These are phyloP conservation scores for Chrysotoxum bicinctum DNA, from an alignment of 2,888 invertebrate species.

Conservation along the genomic window DNA sequence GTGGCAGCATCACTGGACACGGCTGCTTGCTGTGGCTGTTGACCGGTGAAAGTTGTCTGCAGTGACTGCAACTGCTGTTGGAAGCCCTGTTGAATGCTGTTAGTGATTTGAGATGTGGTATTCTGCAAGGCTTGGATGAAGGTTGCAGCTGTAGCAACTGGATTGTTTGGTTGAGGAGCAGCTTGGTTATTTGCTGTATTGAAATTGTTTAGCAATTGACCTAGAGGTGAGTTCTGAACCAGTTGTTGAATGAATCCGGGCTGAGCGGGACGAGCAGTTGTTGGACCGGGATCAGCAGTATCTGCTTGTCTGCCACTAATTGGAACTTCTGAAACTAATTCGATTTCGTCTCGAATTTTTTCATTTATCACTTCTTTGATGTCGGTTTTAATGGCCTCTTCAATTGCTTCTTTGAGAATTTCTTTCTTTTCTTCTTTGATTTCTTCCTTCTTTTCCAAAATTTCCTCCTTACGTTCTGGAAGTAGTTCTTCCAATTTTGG, in stretches of 20 bases:
- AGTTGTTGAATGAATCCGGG: constrained; percentile 65
- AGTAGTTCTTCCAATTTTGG: constrained; percentile 20
- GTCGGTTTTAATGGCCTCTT: too few relatives aligned
- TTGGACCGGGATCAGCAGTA: constrained; percentile 47
- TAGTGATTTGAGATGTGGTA: constrained; percentile 62
- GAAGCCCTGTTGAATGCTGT: constrained; percentile 65
- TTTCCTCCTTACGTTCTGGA: constrained; percentile 34
- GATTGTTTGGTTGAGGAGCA: constrained; percentile 56
- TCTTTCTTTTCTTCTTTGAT: constrained; percentile 33
- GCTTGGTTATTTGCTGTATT: constrained; percentile 55
- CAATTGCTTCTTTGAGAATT: constrained; percentile 36
- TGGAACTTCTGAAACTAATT: constrained; percentile 18
- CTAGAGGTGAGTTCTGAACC: constrained; percentile 77
- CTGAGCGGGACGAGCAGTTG: constrained; percentile 62
- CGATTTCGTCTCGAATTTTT: constrained; percentile 20
- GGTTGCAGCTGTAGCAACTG: constrained; percentile 54
- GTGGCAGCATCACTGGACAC: constrained; percentile 66
- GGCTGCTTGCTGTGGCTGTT: constrained; percentile 65
- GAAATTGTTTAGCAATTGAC: constrained; percentile 76
- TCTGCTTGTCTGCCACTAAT: constrained; percentile 57
- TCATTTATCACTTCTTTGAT: constrained; percentile 40
- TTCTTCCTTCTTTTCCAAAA: constrained; percentile 7
- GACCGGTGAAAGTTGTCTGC: constrained; percentile 66
- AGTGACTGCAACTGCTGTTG: constrained; percentile 60
- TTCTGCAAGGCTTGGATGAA: constrained; percentile 65